Conservation (phyloP, 2,888 invertebrate genomes). For the Rosalia funebris region DNA sequence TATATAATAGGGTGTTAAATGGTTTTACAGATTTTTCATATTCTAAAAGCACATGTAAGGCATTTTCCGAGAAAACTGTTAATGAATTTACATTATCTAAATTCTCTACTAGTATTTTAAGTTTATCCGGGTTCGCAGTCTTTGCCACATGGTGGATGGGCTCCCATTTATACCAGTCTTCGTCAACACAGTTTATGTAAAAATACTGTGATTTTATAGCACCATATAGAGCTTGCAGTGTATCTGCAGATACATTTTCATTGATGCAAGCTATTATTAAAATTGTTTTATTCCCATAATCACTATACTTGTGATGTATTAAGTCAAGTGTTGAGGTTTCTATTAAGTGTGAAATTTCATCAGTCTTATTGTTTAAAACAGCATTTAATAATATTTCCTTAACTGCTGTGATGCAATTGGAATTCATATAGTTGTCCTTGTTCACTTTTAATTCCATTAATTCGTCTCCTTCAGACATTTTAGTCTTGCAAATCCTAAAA, state of each 20-base stretch:
- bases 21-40: slow-evolving; percentile 39
- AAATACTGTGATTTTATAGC: slow-evolving; percentile 22
- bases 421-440: background rate
- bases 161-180: slow-evolving; percentile 47
- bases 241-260: slow-evolving; percentile 5
- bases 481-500: no score
- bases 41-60: slow-evolving; percentile 46
- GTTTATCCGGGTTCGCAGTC: slow-evolving; percentile 36
- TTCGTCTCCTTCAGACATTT: no score
- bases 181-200: slow-evolving; percentile 35
- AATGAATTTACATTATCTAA: slow-evolving; percentile 30
- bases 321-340: slow-evolving; percentile 13
- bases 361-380: slow-evolving; percentile 22
- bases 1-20: slow-evolving; percentile 37
- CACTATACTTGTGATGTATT: slow-evolving; percentile 8
- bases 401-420: background rate
- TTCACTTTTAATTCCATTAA: background rate
- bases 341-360: slow-evolving; percentile 15
- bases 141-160: slow-evolving; percentile 47
- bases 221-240: slow-evolving; percentile 11
- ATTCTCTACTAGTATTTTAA: slow-evolving; percentile 32
- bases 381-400: slow-evolving; percentile 22
- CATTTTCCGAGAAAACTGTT: slow-evolving; percentile 48
- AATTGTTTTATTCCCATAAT: slow-evolving; percentile 30
- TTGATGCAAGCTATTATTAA: slow-evolving; percentile 34